phyloP scores from a whole-genome alignment of 2,113 vertebrate genomes.

The Puma concolor region DNA sequence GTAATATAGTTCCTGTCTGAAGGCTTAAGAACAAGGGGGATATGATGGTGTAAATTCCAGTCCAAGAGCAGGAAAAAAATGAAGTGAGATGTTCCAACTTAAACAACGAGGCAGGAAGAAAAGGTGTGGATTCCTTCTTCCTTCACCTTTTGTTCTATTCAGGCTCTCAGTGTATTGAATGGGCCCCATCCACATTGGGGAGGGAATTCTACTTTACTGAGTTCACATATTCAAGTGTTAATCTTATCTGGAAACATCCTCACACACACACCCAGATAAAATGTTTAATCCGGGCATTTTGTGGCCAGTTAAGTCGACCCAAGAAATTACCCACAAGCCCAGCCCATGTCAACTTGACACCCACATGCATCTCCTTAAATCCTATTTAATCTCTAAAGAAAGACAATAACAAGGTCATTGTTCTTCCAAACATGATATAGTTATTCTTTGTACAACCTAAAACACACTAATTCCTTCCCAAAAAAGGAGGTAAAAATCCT shows the following conservation, averaged over 20 bases:
- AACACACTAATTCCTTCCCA: neutral
- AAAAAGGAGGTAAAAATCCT: neutral
- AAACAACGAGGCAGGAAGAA: neutral
- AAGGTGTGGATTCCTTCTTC: neutral
- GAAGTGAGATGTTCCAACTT: neutral
- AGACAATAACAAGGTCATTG: neutral
- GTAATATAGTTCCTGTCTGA: neutral
- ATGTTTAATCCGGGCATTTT: neutral
- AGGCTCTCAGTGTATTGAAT: neutral
- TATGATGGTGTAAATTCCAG: neutral
- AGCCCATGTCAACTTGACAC: neutral
- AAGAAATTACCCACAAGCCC: neutral
- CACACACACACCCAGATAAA: neutral
- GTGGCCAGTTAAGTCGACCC: neutral
- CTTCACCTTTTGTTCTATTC: neutral
- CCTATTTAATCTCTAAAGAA: neutral
- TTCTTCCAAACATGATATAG: neutral
- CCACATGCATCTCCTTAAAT: neutral
- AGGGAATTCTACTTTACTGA: neutral
- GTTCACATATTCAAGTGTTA: neutral
- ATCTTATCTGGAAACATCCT: neutral
- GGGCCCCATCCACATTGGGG: neutral
- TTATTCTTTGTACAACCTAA: neutral
- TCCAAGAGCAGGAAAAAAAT: neutral
- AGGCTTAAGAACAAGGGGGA: neutral